Conservation (phyloP, 1,140 invertebrate genomes). For the Pectinophora gossypiella region DNA sequence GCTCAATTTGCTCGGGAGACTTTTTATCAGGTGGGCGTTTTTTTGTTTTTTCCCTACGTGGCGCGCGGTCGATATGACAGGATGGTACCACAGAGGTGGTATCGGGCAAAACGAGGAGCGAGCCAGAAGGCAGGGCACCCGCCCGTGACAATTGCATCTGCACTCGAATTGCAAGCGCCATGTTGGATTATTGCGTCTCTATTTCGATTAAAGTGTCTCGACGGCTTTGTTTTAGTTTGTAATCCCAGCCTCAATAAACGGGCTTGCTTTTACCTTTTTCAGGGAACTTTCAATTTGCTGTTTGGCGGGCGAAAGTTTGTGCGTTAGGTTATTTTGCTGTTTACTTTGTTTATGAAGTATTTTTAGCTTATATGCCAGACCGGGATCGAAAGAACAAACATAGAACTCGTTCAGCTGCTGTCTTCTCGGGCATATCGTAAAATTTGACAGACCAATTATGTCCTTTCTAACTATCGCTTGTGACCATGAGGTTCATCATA, state of each 20-base stretch:
- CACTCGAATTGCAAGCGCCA: conserved; percentile 51
- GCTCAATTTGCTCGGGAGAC: conserved; percentile 70
- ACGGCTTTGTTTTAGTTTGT: background rate
- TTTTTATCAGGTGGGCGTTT: conserved; percentile 56
- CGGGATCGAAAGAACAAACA: too few relatives aligned
- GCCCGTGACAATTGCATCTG: conserved; percentile 69
- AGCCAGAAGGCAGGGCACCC: conserved; percentile 49
- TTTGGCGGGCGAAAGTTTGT: too few relatives aligned
- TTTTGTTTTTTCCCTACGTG: conserved; percentile 53
- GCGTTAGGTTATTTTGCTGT: too few relatives aligned
- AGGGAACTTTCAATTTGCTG: too few relatives aligned
- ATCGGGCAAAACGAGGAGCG: conserved; percentile 64
- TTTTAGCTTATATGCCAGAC: too few relatives aligned
- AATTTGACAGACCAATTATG: too few relatives aligned
- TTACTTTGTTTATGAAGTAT: too few relatives aligned
- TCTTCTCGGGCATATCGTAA: too few relatives aligned
- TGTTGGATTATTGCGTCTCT: conserved; percentile 62
- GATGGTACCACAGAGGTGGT: conserved; percentile 45
- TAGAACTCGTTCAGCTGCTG: too few relatives aligned
- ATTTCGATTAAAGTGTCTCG: conserved; percentile 52
- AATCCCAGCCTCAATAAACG: background rate
- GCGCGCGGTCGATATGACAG: conserved; percentile 69
- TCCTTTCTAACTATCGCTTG: too few relatives aligned
- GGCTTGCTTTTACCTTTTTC: background rate
- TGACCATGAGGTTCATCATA: too few relatives aligned